phyloP scores from a whole-genome alignment of 2,113 vertebrate genomes.

The Cichladusa arquata region DNA sequence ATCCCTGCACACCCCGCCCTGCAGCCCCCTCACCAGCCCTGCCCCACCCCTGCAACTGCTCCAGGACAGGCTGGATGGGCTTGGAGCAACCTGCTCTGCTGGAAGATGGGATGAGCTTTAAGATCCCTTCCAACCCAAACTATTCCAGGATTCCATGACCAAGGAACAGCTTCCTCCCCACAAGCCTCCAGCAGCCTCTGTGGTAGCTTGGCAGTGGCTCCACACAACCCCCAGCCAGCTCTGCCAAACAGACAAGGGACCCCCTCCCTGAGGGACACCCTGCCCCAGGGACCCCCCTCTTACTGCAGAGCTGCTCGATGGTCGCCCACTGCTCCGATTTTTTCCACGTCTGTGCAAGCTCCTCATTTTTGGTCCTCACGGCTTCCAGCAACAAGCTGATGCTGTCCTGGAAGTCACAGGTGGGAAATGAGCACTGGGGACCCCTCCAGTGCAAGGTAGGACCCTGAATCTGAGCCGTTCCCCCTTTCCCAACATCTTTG shows the following conservation, averaged over 20 bases:
- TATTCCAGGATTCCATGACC: not conserved
- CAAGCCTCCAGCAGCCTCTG: rapidly evolving
- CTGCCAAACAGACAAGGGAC: not conserved
- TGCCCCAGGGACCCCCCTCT: conserved; percentile 36
- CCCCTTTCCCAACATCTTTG: rapidly evolving
- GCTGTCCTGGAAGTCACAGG: conserved; percentile 82
- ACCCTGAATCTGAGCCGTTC: not conserved
- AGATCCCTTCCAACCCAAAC: not conserved
- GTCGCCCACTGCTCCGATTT: conserved; percentile 98
- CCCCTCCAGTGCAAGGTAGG: not conserved
- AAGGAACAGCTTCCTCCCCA: not conserved
- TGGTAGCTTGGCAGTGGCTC: not conserved
- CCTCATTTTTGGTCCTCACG: conserved; percentile 90
- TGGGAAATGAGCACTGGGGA: not conserved
- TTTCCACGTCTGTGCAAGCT: conserved; percentile 95
- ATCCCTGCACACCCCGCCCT: not conserved
- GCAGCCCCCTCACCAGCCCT: not conserved
- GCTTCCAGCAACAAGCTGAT: conserved; percentile 94
- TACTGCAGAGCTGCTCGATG: conserved; percentile 97
- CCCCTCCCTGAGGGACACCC: not conserved
- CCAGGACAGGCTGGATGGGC: not conserved
- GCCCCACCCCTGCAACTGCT: not conserved
- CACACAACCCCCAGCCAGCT: rapidly evolving
- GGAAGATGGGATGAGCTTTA: not conserved
- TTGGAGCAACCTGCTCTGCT: not conserved